Percentiles rank a stretch among this genome's conserved stretches.
Conservation (phyloP, 2,888 invertebrate genomes). For the Eilema caniola region DNA sequence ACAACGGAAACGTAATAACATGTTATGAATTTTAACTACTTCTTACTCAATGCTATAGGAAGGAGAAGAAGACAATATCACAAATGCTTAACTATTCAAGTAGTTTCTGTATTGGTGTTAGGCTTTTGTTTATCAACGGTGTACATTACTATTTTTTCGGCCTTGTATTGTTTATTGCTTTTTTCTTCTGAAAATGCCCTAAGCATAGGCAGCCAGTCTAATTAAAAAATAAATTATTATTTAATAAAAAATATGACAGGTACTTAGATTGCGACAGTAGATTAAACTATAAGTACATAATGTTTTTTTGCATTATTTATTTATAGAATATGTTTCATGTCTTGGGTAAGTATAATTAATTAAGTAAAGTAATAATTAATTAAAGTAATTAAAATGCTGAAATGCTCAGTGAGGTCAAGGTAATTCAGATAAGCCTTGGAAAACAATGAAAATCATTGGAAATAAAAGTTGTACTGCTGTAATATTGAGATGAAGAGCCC, state of each 20-base stretch:
- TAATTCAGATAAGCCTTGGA: not conserved
- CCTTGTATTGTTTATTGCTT: slow-evolving; percentile 29
- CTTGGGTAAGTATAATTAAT: not conserved
- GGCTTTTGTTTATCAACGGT: slow-evolving; percentile 41
- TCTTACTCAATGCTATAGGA: slow-evolving; percentile 42
- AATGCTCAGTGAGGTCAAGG: not conserved
- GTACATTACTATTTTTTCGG: slow-evolving; percentile 21
- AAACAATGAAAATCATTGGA: no score
- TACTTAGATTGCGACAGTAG: not conserved
- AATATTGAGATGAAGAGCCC: not conserved
- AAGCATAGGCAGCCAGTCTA: not conserved
- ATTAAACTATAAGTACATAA: not conserved
- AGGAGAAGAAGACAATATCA: slow-evolving; percentile 19
- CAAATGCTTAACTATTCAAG: slow-evolving; percentile 15
- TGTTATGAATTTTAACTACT: slow-evolving; percentile 77
- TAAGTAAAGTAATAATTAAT: no score
- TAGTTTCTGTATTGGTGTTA: slow-evolving; percentile 9
- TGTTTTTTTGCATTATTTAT: not conserved
- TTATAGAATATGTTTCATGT: not conserved
- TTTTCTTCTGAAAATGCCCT: not conserved
- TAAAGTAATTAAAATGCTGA: not conserved
- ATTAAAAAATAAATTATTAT: not conserved
- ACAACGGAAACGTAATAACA: slow-evolving; percentile 81
- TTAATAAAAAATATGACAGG: not conserved
- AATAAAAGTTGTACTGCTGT: not conserved